These are phyloP conservation scores for Macropus fuliginosus DNA, from an alignment of 2,797 vertebrate species.

Conservation along the genomic window DNA sequence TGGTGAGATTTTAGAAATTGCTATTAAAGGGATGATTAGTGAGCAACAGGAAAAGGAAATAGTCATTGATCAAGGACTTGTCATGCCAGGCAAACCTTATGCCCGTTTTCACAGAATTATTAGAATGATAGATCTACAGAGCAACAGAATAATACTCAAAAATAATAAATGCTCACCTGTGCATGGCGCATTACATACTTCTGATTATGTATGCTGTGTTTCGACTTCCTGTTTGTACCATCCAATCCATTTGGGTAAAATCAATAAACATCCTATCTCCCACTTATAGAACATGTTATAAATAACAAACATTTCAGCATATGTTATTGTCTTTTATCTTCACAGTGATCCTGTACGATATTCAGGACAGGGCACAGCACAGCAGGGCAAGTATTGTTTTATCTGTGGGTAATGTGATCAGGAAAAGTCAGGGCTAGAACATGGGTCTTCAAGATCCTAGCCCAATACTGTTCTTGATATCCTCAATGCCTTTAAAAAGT, in stretches of 20 bases:
- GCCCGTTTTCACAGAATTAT: not conserved
- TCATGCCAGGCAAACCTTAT: not conserved
- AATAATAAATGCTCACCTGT: not conserved
- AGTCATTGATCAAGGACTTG: not conserved
- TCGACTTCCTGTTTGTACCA: not conserved
- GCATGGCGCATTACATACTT: not conserved
- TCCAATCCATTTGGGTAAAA: not conserved
- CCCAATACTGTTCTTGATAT: not conserved
- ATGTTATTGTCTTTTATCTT: not conserved
- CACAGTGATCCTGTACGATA: not conserved
- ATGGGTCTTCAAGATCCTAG: not conserved
- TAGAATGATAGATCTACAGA: not conserved
- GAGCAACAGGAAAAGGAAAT: not conserved
- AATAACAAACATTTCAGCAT: not conserved
- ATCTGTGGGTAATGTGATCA: not conserved
- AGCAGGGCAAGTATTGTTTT: not conserved
- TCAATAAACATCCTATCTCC: not conserved
- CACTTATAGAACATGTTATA: not conserved
- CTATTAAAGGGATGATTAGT: not conserved
- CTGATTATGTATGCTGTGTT: not conserved
- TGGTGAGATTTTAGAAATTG: not conserved
- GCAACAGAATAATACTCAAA: not conserved
- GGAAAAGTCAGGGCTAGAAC: not conserved
- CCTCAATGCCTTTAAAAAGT: not conserved
- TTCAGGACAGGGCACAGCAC: not conserved